Base-by-base conservation (phyloP, 2,888 invertebrate species). In the Nomada ferruginata region DNA sequence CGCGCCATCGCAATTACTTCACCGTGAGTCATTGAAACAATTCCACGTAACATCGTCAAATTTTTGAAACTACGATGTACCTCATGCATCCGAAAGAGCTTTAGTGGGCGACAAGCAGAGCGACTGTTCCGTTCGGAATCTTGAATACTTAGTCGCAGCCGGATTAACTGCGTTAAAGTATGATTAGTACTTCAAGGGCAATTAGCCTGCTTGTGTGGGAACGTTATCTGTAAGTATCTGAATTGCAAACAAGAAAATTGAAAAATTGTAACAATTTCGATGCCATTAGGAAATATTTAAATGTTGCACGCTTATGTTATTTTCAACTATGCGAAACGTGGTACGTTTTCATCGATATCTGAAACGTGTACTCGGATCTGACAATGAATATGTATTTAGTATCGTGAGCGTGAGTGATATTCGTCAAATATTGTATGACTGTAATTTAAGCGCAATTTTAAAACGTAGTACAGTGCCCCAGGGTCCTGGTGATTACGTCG, bases 371-470 rank as follows among this genome's bases (percentile, higher is more conserved):
- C 44, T 20, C 29, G 2, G 57, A 44, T 42, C n/a, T 42, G 55
- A 29, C 59, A 53, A 47, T 57, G 72, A 57, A 26, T 26, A 13
- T 57, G 26, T 57, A 57, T 68, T 85, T 79, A 80, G 29, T 66
- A n/a, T 42, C 53, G 65, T 75, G 64, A 76, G 75, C 76, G 66
- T 75, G 74, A 87, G 53, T 87, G 84, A 82, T 87, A 85, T 84
- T 80, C 75, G 76, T 87, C 66, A 84, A 87, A 87, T 66, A 66
- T 29, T 20, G 75, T 61, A 84, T 53, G 74, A 79, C 82, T 80
- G 72, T 87, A 87, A 87, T 87, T 87, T 87, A 74, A 77, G 64
- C 63, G 76, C 82, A 87, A 87, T 84, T 87, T 87, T 61, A 74
- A 84, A 82, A 80, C 69, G 79, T 36, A 64, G 65, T 55, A 60